A percentile compares a stretch with the other conserved stretches of the same genome.
These are phyloP conservation scores for Busseola fusca DNA, from an alignment of 2,888 invertebrate species.

Conservation along the genomic window DNA sequence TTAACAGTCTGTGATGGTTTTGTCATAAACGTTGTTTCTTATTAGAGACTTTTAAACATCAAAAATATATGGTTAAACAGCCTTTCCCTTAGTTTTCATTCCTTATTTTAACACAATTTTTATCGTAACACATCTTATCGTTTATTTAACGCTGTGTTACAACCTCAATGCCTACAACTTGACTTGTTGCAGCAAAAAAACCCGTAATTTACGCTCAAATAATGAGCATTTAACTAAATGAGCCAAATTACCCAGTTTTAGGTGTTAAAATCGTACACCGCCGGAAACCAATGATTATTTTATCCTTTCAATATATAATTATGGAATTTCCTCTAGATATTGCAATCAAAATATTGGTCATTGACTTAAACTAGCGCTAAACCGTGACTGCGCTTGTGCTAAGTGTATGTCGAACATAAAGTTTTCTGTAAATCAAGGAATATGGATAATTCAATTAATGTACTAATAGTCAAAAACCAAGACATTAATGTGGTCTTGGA, in stretches of 20 bases:
- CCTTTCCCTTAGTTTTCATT: background rate
- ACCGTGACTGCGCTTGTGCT: background rate
- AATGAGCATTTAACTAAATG: conserved; percentile 50
- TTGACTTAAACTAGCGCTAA: conserved; percentile 8
- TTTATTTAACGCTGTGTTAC: conserved; percentile 6
- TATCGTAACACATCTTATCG: conserved; percentile 6
- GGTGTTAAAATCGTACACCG: conserved; percentile 38
- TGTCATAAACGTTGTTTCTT: background rate
- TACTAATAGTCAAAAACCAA: background rate
- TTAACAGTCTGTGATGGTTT: background rate
- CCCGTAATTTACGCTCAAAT: conserved; percentile 47
- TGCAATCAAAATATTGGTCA: conserved; percentile 23
- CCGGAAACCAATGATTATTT: conserved; percentile 46
- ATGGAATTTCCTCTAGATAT: conserved; percentile 50
- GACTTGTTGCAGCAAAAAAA: conserved; percentile 46
- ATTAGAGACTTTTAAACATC: background rate
- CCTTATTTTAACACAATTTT: background rate
- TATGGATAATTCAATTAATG: too few species aligned
- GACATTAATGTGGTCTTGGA: background rate
- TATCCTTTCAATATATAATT: conserved; percentile 41
- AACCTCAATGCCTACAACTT: conserved; percentile 2
- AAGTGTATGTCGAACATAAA: background rate
- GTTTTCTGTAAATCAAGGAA: background rate
- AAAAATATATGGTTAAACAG: background rate
- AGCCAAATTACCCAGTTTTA: conserved; percentile 33